Conservation (phyloP, 2,888 invertebrate species). For the Microchrysa polita region DNA sequence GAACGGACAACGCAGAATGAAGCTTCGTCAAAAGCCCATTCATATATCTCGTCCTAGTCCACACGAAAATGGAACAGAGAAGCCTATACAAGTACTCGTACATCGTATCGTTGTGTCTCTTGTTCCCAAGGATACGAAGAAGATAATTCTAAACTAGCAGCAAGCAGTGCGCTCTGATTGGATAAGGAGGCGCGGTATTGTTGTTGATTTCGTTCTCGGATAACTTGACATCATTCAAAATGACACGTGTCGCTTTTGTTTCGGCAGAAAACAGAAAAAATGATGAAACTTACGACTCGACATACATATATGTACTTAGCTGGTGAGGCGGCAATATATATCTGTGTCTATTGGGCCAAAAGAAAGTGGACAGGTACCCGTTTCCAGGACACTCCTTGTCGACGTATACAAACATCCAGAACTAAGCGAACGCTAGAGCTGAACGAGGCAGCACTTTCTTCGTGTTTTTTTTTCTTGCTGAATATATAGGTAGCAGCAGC, state of each 20-base stretch:
- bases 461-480: no score
- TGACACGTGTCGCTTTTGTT: conserved; percentile 18
- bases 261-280: conserved; percentile 9
- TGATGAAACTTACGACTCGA: no score
- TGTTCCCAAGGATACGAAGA: no score
- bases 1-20: no score
- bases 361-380: conserved; percentile 27
- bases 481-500: conserved; percentile 19
- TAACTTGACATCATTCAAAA: conserved; percentile 6
- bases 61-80: no score
- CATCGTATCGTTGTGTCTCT: no score
- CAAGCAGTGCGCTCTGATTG: conserved; percentile 10
- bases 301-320: background rate
- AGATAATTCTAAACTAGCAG: no score
- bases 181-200: conserved; percentile 11
- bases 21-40: no score
- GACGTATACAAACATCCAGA: background rate
- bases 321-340: background rate
- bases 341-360: background rate
- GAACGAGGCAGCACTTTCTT: background rate
- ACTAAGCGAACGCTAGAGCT: no score
- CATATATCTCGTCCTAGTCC: no score
- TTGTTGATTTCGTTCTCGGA: background rate
- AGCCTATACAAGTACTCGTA: no score
- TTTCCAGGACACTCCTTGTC: background rate